Conservation (phyloP, 2,888 invertebrate species). For the Mythimna ferrago region DNA sequence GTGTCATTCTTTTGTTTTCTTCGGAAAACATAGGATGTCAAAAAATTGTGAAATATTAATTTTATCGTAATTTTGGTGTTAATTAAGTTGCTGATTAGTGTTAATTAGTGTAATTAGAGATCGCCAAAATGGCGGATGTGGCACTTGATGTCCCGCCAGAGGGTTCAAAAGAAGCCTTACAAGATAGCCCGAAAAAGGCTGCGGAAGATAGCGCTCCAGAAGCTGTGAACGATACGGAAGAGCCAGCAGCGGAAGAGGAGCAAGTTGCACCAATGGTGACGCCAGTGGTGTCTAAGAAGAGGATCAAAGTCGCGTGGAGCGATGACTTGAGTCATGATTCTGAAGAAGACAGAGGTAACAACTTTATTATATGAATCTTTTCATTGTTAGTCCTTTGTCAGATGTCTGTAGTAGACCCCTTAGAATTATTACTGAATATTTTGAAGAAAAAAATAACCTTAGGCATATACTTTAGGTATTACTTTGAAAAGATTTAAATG, state of each 20-base stretch:
- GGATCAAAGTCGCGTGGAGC: constrained; percentile 85
- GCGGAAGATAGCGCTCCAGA: background rate
- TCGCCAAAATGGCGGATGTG: constrained; percentile 68
- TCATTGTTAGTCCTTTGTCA: background rate
- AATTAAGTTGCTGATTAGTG: constrained; percentile 31
- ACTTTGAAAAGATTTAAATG: too few species aligned
- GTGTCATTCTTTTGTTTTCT: constrained; percentile 59
- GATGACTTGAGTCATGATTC: constrained; percentile 89
- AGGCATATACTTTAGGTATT: too few species aligned
- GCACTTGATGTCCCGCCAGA: background rate
- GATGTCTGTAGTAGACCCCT: background rate
- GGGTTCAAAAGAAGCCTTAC: background rate
- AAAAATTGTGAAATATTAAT: constrained; percentile 28
- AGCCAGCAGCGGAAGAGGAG: background rate
- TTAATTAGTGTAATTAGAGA: constrained; percentile 34
- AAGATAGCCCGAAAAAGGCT: background rate
- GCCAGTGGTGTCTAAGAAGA: constrained; percentile 50
- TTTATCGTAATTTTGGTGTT: constrained; percentile 27
- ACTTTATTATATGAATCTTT: background rate
- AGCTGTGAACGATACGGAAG: background rate
- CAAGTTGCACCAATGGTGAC: background rate
- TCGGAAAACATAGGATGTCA: constrained; percentile 42
- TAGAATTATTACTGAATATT: too few species aligned
- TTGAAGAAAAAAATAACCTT: too few species aligned
- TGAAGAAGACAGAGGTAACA: constrained; percentile 86